Evolutionary conservation across 92 coral and sea anemone species (phyloP), one percentile per base, ranked within the genome.

Genomic region (Epizoanthus stellaris): DNA sequence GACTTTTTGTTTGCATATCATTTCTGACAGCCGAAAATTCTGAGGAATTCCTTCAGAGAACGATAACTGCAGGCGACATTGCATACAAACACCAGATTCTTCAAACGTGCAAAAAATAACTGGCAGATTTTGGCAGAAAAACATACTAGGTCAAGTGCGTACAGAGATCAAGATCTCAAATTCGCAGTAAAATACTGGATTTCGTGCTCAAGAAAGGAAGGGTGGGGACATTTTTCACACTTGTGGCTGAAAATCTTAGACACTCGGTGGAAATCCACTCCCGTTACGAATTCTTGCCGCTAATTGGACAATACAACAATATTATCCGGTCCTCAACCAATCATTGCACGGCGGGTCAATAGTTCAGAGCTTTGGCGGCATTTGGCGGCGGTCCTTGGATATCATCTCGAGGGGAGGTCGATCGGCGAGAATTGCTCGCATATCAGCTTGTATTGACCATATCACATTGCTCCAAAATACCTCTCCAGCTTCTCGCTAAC

Each of bases 201-300:
- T 80, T 75, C 86, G 89, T 77, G 92, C 80, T 70, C 11, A 9
- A 49, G 56, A 73, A 88, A 86, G 91, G 82, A 88, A 88, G 84
- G 92, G 92, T 77, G 92, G 82, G 87, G 92, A 85, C 60, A 80
- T 62, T 52, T 57, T 73, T 89, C 82, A 30, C 85, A 85, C 66
- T 86, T 79, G 25, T 19, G 13, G 5, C 60, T 65, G 23, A 58
- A 85, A 75, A 83, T 67, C 60, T 77, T 75, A 36, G 56, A 64
- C 92, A 52, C 83, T 93, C 97, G 77, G 97, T 89, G 97, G 95
- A 93, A 93, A 93, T 87, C 97, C 97, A 88, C 89, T 90, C 93
- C 79, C 62, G 83, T 91, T 91, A 73, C 91, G 47, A 72, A 47
- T 60, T 23, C 82, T 77, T 67, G 76, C 56, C 57, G 10, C 69